phyloP scores from a whole-genome alignment of 2,113 vertebrate species.

The Planiliza haematocheilus region DNA sequence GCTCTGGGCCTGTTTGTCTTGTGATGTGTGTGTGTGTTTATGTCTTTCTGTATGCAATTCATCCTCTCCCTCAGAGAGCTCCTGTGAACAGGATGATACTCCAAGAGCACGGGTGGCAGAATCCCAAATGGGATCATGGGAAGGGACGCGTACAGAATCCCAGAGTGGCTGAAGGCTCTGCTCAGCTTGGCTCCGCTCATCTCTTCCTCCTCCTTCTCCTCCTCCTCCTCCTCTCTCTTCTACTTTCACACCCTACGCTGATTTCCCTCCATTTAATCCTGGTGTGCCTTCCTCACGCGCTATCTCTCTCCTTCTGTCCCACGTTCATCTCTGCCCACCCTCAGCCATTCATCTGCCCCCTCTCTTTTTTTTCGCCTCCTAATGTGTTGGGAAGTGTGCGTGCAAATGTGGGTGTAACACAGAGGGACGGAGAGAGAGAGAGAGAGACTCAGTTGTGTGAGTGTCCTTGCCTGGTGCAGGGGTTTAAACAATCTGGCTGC shows the following conservation, averaged over 20 bases:
- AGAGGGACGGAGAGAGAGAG: conserved; percentile 13
- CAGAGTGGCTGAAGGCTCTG: conserved; percentile 43
- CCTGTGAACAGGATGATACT: conserved; percentile 49
- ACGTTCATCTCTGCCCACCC: conserved; percentile 46
- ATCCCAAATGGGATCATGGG: conserved; percentile 65
- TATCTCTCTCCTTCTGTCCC: conserved; percentile 19
- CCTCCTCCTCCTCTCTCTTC: conserved; percentile 25
- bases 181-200: conserved; percentile 36
- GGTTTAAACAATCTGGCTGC: conserved; percentile 62
- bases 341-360: conserved; percentile 37
- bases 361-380: background rate
- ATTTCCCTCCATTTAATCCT: conserved; percentile 34
- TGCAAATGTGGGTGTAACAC: conserved; percentile 9
- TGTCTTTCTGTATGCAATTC: conserved; percentile 33
- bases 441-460: conserved; percentile 46
- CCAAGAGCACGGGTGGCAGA: conserved; percentile 58
- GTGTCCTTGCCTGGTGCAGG: conserved; percentile 60
- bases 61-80: conserved; percentile 43
- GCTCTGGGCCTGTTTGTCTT: conserved; percentile 30
- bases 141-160: conserved; percentile 55
- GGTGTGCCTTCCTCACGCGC: conserved; percentile 32
- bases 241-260: conserved; percentile 33
- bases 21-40: conserved; percentile 24
- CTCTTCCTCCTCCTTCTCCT: conserved; percentile 31
- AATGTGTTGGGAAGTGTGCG: conserved; percentile 27